A percentile compares a stretch with the other conserved stretches of the same genome.
Evolutionary conservation across 1,140 invertebrate species (phyloP).

Genomic region (Drosophila subobscura): DNA sequence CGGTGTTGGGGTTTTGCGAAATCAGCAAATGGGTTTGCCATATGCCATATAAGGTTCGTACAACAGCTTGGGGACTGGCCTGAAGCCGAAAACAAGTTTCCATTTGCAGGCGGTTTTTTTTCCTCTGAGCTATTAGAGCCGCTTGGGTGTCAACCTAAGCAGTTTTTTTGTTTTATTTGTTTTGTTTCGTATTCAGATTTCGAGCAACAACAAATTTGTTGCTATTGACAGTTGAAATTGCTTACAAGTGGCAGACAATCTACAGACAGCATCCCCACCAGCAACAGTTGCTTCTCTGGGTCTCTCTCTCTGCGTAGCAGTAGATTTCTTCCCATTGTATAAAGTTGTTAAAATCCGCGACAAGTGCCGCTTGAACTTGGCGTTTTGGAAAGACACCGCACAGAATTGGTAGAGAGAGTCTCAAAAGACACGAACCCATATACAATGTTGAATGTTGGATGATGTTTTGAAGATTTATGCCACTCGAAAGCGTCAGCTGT

Average conservation of each 20-base stretch:
- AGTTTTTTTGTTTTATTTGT: constrained; percentile 37
- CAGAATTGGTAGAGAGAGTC: constrained; percentile 22
- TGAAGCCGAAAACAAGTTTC: constrained; percentile 65
- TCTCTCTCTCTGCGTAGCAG: constrained; percentile 8
- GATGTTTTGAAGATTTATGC: constrained; percentile 54
- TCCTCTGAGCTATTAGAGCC: constrained; percentile 59
- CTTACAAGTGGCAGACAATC: constrained; percentile 68
- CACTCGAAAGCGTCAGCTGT: constrained; percentile 50
- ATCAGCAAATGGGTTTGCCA: constrained; percentile 62
- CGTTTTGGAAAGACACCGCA: constrained; percentile 29
- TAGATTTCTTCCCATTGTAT: constrained; percentile 55
- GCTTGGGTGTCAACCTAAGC: constrained; percentile 73
- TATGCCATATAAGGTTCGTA: constrained; percentile 38
- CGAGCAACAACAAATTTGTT: constrained; percentile 37
- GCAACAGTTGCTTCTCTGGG: constrained; percentile 32
- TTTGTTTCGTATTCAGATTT: constrained; percentile 62
- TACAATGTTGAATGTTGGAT: constrained; percentile 48
- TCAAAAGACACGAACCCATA: constrained; percentile 43
- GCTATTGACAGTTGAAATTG: constrained; percentile 68
- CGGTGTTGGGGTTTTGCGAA: constrained; percentile 41
- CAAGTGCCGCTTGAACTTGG: constrained; percentile 74
- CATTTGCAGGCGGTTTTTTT: constrained; percentile 33
- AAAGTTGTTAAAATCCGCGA: constrained; percentile 76
- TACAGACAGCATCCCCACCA: not conserved
- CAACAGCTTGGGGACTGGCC: constrained; percentile 15